Evolutionary conservation across 35 echinoderm and acorn worm species (phyloP).

Genomic region (Stichopus chloronotus): DNA sequence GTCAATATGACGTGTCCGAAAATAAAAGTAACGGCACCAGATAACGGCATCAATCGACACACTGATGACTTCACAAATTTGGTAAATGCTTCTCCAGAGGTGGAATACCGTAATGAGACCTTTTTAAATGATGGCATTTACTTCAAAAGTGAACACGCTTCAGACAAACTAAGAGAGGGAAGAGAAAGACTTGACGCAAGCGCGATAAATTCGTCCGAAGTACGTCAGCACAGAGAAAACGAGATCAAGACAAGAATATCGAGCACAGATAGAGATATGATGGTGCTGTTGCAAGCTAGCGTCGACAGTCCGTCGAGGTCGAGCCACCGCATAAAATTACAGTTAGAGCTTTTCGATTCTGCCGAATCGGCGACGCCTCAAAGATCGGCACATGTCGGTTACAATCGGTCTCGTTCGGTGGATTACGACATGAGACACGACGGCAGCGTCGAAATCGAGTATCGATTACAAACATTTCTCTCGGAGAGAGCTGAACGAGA

Average conservation of each 20-base stretch:
- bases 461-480: background rate
- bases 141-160: background rate
- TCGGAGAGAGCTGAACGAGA: background rate
- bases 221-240: background rate
- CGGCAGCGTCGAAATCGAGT: background rate
- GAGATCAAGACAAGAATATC: slow-evolving; percentile 2
- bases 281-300: background rate
- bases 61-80: too few relatives aligned
- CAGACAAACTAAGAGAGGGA: background rate
- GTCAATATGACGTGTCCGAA: too few relatives aligned
- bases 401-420: background rate
- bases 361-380: background rate
- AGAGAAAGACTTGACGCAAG: background rate
- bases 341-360: background rate
- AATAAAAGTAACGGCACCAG: too few relatives aligned
- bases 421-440: background rate
- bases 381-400: background rate
- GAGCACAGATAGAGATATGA: background rate
- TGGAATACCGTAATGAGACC: background rate
- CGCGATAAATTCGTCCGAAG: background rate
- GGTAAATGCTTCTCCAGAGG: too few relatives aligned
- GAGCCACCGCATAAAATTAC: background rate
- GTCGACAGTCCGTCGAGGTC: background rate
- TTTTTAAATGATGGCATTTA: background rate
- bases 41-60: too few relatives aligned